These are phyloP conservation scores for Plectus sambesii DNA, from an alignment of 1,140 invertebrate species.

Conservation along the genomic window DNA sequence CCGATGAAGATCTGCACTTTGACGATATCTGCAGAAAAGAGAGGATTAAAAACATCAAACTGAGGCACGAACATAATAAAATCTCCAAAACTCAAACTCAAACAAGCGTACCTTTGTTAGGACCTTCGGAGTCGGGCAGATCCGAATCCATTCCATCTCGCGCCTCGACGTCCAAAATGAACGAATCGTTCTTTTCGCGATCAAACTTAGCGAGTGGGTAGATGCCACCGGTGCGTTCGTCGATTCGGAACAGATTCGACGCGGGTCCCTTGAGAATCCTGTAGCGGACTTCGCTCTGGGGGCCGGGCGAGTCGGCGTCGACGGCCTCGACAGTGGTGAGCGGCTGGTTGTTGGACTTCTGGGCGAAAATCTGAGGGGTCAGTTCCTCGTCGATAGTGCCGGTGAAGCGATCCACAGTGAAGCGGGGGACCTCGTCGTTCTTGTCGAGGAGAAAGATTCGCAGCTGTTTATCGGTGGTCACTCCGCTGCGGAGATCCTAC, in stretches of 20 bases:
- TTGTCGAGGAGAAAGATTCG: constrained; percentile 29
- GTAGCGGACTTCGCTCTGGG: constrained; percentile 38
- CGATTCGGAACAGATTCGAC: constrained; percentile 25
- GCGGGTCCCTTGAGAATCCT: constrained; percentile 28
- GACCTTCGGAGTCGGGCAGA: constrained; percentile 34
- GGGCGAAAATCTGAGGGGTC: constrained; percentile 11
- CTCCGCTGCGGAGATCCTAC: constrained; percentile 30
- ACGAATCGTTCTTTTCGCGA: constrained; percentile 31
- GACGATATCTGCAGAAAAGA: constrained; percentile 31
- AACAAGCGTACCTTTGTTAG: constrained; percentile 37
- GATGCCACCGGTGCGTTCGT: constrained; percentile 32
- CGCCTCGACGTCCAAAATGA: constrained; percentile 42
- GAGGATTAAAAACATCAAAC: neutral
- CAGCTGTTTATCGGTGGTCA: constrained; percentile 31
- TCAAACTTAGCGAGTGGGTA: constrained; percentile 35
- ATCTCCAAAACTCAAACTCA: no score
- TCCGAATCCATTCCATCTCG: constrained; percentile 28
- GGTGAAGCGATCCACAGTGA: constrained; percentile 41
- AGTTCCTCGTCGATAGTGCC: constrained; percentile 41
- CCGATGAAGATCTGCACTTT: constrained; percentile 41
- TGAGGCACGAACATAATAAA: no score
- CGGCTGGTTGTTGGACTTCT: constrained; percentile 28
- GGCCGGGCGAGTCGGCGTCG: constrained; percentile 33
- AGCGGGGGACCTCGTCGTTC: constrained; percentile 40
- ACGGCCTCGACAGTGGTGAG: constrained; percentile 34